Conservation (phyloP, 2,888 invertebrate species). For the Dysmachus trigonus region DNA sequence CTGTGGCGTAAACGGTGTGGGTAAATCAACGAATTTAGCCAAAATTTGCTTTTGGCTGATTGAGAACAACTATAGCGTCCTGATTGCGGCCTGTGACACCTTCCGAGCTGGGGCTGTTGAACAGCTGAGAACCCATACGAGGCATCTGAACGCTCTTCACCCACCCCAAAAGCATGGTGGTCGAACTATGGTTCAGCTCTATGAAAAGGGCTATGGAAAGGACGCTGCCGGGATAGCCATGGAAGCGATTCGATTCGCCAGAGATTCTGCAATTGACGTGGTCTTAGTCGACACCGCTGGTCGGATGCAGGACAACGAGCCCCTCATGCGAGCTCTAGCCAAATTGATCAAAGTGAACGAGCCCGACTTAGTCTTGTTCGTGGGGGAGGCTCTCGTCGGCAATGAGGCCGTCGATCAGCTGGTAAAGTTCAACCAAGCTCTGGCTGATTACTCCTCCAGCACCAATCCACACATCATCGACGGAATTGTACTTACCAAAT, state of each 20-base stretch:
- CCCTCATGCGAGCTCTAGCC: constrained; percentile 96
- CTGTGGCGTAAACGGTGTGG: constrained; percentile 98
- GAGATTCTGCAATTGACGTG: constrained; percentile 83
- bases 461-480: constrained; percentile 91
- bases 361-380: constrained; percentile 98
- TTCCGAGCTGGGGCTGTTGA: constrained; percentile 99
- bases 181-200: constrained; percentile 87
- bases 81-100: constrained; percentile 99
- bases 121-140: constrained; percentile 93
- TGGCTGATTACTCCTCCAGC: constrained; percentile 88
- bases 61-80: constrained; percentile 93
- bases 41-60: constrained; percentile 99
- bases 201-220: constrained; percentile 98
- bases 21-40: constrained; percentile 98
- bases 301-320: constrained; percentile 99
- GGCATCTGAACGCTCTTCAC: constrained; percentile 93
- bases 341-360: constrained; percentile 98
- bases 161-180: constrained; percentile 78
- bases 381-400: constrained; percentile 99
- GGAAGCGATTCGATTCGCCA: constrained; percentile 93
- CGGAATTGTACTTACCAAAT: constrained; percentile 98
- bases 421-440: constrained; percentile 97
- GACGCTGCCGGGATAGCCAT: constrained; percentile 98
- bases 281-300: constrained; percentile 99
- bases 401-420: constrained; percentile 99